Base-by-base conservation (phyloP, 2,113 vertebrate species). In the Takifugu bimaculatus region DNA sequence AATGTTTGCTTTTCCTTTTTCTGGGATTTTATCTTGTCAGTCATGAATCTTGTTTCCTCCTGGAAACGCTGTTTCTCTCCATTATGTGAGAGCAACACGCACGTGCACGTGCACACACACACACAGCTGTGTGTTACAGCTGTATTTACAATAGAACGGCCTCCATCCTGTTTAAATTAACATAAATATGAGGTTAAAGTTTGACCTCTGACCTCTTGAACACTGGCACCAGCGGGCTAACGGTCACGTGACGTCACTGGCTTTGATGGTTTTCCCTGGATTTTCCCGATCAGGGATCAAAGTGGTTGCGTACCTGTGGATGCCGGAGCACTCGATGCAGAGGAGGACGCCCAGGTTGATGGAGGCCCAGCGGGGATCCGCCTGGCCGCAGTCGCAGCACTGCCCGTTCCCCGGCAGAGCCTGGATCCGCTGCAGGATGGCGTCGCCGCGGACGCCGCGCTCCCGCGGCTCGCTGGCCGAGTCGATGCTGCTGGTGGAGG, bases 321-420 rank as follows among this genome's bases (percentile, higher is more conserved):
- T 98, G 2, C 97, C 97, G 0, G 97, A 99, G 89, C 97, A 99
- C 88, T 98, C 97, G 0, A 99, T 99, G 76, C 97, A 99, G 42
- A 99, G 94, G 76, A 97, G 93, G 74, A 99, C 88, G 43, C 97
- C 97, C 82, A 99, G 89, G 89, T 99, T 99, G 91, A 99, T 98
- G 60, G 95, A 98, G 74, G 97, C 96, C 97, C 97, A 98, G 79
- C 94, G 94, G 0, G 97, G 97, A 20, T 97, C 95, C 0, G 90
- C 81, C 85, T 96, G 96, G 0, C 95, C 93, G 0, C 97, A 99
- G 89, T 98, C 97, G 0, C 97, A 96, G 79, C 97, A 98, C 78
- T 91, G 92, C 63, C n/a, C 87, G 0, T 98, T 99, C 0, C 97
- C 96, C 0, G 94, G 91, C 26, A 94, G 91, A 20, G 88, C 84